Evolutionary conservation across 2,113 vertebrate species (phyloP), one percentile per base, ranked within the genome.

Genomic region (Struthidea cinerea): DNA sequence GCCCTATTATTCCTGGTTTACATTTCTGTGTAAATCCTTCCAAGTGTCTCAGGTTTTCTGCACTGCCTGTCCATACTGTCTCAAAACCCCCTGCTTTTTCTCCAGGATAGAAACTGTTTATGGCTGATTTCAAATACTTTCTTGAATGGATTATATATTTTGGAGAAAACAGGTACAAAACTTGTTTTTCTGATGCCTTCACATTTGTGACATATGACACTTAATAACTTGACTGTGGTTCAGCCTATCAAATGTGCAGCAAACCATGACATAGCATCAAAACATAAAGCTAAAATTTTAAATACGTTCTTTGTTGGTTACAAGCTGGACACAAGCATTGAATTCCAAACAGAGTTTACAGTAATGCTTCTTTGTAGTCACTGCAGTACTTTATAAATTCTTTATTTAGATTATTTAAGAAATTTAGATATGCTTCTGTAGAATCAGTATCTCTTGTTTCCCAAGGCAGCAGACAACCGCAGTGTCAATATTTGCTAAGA

Each of bases 181-280:
- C 41, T 69, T 91, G 21, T 44, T 93, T 94, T 90, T 89, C 21
- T 84, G 55, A 93, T 87, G 42, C 8, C 52, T 87, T 71, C 57
- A 75, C 21, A 39, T 89, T 50, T 87, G n/a, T 93, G 91, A 83
- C 85, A 89, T 87, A 64, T 53, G 65, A 65, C 52, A 94, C 70
- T 94, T 95, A 96, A 94, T 93, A 97, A 93, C 64, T 46, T 39
- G 59, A 74, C 27, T 81, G 53, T 52, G 73, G 44, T 61, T 91
- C 33, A 89, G 90, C 33, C 50, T 87, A 90, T 95, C 55, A 92
- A 93, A 92, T 71, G 56, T 75, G 39, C 53, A 96, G 53, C 77
- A 93, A 97, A 94, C 65, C 50, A 76, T 95, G 67, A 56, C 84
- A 84, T 35, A 93, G 24, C 15, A 73, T 83, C 75, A 87, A 89